phyloP scores from a whole-genome alignment of 64 coral and sea anemone genomes.

The Montipora sp. region DNA sequence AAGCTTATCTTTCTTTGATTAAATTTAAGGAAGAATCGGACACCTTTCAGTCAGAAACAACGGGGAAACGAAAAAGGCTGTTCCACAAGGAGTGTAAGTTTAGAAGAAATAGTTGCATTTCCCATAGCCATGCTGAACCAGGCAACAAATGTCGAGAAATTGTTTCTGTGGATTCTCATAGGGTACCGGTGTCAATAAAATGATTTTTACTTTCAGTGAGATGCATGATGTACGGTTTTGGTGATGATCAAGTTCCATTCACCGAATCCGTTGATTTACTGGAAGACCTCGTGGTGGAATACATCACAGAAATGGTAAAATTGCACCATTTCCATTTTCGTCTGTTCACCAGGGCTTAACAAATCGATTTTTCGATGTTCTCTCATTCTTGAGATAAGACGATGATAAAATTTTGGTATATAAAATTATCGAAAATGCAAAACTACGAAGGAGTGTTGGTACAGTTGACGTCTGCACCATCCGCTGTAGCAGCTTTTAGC shows the following conservation, averaged over 20 bases:
- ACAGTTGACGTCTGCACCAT: no score
- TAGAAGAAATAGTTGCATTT: no score
- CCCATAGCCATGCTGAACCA: background rate
- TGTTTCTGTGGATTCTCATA: background rate
- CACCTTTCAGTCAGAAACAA: constrained; percentile 4
- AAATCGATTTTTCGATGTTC: no score
- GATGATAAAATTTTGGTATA: no score
- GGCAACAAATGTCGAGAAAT: background rate
- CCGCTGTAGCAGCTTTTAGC: no score
- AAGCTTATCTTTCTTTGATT: background rate
- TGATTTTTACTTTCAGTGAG: constrained; percentile 69
- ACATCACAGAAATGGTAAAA: constrained; percentile 98
- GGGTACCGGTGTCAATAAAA: background rate
- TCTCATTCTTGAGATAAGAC: no score
- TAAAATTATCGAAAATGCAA: no score
- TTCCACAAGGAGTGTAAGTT: constrained; percentile 93
- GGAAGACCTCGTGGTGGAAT: constrained; percentile 97
- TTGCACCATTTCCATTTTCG: no score
- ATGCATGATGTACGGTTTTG: constrained; percentile 99
- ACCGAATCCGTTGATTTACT: constrained; percentile 97
- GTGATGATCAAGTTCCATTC: constrained; percentile 96
- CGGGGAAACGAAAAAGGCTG: constrained; percentile 79
- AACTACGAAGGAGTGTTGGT: no score
- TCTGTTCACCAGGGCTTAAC: no score
- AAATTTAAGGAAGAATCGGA: constrained; percentile 69